Conservation (phyloP, 1,140 invertebrate genomes). For the Papilio polyxenes region DNA sequence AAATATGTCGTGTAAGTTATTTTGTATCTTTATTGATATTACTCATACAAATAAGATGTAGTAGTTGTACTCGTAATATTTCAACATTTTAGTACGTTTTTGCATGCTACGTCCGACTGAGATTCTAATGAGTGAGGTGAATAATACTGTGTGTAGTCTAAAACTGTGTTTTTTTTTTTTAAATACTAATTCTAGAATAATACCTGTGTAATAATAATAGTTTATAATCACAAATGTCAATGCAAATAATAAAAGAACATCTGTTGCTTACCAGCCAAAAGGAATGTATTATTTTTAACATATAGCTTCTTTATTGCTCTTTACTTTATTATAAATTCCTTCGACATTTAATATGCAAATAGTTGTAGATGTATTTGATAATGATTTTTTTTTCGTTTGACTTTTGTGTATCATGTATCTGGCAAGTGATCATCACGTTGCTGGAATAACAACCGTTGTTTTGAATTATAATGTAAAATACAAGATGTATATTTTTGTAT, state of each 20-base stretch:
- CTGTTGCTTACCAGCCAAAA: background rate
- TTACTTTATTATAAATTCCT: background rate
- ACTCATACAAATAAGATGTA: background rate
- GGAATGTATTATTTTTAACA: background rate
- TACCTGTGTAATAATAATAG: background rate
- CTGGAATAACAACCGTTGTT: background rate
- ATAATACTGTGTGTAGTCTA: no score
- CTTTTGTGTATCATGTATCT: slow-evolving; percentile 26
- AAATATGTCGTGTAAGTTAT: slow-evolving; percentile 44
- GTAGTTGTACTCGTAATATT: background rate
- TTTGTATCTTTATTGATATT: slow-evolving; percentile 29
- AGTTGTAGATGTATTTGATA: slow-evolving; percentile 14
- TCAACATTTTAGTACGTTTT: background rate
- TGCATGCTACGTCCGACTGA: no score
- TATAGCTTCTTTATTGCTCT: background rate
- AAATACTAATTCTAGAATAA: background rate
- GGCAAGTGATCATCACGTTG: background rate
- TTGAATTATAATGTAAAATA: slow-evolving; percentile 26
- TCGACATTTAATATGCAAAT: slow-evolving; percentile 10
- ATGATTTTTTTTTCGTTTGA: slow-evolving; percentile 19
- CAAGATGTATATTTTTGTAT: background rate
- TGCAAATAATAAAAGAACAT: background rate
- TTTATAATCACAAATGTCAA: background rate
- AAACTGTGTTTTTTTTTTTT: no score
- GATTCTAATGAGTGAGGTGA: no score